Evolutionary conservation across 2,888 invertebrate genomes (phyloP).

Genomic region (Ectemnius continuus): DNA sequence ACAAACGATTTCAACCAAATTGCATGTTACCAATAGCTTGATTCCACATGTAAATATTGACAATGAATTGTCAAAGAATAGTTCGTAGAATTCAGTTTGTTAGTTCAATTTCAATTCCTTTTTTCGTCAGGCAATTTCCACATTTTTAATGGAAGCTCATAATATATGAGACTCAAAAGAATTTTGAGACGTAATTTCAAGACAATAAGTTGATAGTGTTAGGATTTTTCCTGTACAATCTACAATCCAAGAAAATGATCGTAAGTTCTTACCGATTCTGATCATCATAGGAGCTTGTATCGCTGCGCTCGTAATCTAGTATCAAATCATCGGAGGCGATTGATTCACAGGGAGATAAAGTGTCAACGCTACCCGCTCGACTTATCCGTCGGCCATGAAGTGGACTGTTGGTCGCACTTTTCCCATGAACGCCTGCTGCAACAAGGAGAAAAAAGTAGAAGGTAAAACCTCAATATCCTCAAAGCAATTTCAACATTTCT

Average conservation of each 20-base stretch:
- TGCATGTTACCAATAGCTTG: too few relatives aligned
- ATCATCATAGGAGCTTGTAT: conserved; percentile 81
- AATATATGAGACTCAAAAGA: too few relatives aligned
- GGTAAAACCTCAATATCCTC: too few relatives aligned
- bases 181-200: not conserved
- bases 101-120: too few relatives aligned
- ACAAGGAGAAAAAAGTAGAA: conserved; percentile 16
- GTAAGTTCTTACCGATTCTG: conserved; percentile 80
- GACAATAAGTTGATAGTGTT: not conserved
- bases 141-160: too few relatives aligned
- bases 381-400: conserved; percentile 78
- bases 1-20: too few relatives aligned
- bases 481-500: too few relatives aligned
- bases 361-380: conserved; percentile 87
- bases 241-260: not conserved
- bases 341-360: conserved; percentile 90
- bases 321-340: conserved; percentile 93
- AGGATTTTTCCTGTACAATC: not conserved
- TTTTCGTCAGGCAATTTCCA: too few relatives aligned
- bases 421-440: conserved; percentile 64
- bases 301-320: conserved; percentile 89
- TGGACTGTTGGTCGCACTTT: conserved; percentile 72
- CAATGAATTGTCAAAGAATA: too few relatives aligned
- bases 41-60: too few relatives aligned
- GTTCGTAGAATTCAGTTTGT: too few relatives aligned